These are phyloP conservation scores for Nasonovia ribisnigri DNA, from an alignment of 2,888 invertebrate genomes.

Conservation along the genomic window DNA sequence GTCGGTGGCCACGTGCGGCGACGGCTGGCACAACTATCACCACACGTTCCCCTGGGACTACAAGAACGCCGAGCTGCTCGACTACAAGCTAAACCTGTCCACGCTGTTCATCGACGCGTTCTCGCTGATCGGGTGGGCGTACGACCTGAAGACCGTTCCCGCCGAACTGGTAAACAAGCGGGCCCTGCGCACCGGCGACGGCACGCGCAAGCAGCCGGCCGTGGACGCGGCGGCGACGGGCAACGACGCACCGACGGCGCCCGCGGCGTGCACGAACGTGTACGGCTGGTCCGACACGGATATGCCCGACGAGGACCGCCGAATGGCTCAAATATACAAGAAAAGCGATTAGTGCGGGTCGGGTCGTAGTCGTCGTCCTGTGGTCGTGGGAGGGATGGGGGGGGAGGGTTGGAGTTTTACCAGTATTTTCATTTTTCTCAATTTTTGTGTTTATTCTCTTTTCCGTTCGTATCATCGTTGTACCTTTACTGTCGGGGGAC, in stretches of 20 bases:
- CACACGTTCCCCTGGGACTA: conserved; percentile 79
- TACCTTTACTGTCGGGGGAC: background rate
- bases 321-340: conserved; percentile 66
- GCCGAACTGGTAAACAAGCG: conserved; percentile 78
- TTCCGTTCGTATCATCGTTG: background rate
- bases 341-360: conserved; percentile 55
- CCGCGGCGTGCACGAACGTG: conserved; percentile 64
- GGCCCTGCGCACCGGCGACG: conserved; percentile 77
- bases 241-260: conserved; percentile 44
- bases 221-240: conserved; percentile 13
- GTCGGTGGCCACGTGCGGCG: conserved; percentile 67
- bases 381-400: background rate
- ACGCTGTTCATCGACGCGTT: conserved; percentile 85
- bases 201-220: conserved; percentile 38
- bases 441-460: background rate
- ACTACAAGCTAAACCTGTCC: conserved; percentile 80
- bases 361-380: background rate
- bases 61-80: conserved; percentile 80
- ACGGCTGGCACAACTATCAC: conserved; percentile 70
- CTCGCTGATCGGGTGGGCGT: conserved; percentile 87
- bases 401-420: background rate
- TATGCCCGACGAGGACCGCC: conserved; percentile 67
- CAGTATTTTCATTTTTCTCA: background rate
- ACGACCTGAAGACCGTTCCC: conserved; percentile 86
- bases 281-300: conserved; percentile 69